Conservation (phyloP, 2,113 vertebrate genomes). For the Actinemys pallida region DNA sequence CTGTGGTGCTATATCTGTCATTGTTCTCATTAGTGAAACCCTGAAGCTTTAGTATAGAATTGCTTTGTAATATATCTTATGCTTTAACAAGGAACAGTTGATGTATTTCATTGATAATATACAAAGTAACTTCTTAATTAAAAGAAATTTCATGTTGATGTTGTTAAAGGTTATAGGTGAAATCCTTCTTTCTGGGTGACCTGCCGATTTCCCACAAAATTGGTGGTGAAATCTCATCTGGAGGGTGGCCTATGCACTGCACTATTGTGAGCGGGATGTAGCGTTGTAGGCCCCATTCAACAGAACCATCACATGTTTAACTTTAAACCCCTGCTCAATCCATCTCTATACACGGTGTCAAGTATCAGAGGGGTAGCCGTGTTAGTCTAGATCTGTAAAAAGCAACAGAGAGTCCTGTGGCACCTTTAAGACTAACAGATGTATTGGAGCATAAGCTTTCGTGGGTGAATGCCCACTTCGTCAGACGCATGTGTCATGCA, state of each 20-base stretch:
- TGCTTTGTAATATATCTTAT: background rate
- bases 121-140: background rate
- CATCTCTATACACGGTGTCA: no score
- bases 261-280: background rate
- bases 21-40: slow-evolving; percentile 17
- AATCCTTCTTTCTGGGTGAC: background rate
- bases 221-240: background rate
- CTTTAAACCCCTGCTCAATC: no score
- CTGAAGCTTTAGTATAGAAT: slow-evolving; percentile 1
- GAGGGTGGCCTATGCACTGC: background rate
- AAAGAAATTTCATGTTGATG: background rate
- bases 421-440: no score
- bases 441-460: no score
- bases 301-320: no score
- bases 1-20: background rate
- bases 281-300: background rate
- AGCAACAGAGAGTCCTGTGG: no score
- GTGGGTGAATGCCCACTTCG: no score
- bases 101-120: background rate
- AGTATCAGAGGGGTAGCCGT: no score
- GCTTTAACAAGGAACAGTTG: background rate
- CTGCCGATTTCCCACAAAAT: background rate
- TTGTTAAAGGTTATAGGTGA: background rate
- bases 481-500: no score
- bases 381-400: no score